Percentiles rank a stretch among this genome's conserved stretches.
phyloP scores from a whole-genome alignment of 2,797 vertebrate genomes.

The Onychomys arenicola region DNA sequence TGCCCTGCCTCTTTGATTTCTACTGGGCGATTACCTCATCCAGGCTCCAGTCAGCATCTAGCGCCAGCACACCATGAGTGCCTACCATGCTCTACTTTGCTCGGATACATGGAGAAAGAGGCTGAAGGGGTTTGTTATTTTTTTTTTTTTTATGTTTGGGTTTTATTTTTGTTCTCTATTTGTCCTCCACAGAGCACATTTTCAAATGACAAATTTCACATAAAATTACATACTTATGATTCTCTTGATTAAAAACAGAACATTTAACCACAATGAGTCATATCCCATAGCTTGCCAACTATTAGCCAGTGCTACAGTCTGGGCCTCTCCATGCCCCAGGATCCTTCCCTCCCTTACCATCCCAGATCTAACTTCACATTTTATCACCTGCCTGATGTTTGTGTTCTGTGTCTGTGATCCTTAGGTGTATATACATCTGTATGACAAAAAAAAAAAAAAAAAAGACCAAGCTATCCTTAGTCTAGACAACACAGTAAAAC shows the following conservation, averaged over 20 bases:
- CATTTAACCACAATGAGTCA: neutral
- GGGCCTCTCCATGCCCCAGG: fast-evolving
- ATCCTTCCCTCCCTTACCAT: fast-evolving
- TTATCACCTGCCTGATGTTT: neutral
- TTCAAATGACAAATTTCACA: neutral
- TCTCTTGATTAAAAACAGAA: neutral
- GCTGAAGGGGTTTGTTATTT: no score
- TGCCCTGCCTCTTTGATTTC: fast-evolving
- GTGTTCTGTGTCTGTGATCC: fast-evolving
- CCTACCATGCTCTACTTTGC: fast-evolving
- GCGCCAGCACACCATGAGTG: fast-evolving
- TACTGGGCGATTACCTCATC: fast-evolving
- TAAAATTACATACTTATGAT: neutral
- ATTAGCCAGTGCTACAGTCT: neutral
- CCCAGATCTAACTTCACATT: fast-evolving
- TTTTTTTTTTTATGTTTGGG: neutral
- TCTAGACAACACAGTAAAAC: neutral
- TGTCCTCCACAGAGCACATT: neutral
- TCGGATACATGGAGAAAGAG: no score
- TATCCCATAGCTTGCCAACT: no score
- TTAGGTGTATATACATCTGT: fast-evolving
- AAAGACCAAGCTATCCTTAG: neutral
- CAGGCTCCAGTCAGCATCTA: neutral
- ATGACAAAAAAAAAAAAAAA: fast-evolving
- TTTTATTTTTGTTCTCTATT: neutral